Base-by-base conservation (phyloP, 2,113 vertebrate genomes). In the Pantherophis guttatus region DNA sequence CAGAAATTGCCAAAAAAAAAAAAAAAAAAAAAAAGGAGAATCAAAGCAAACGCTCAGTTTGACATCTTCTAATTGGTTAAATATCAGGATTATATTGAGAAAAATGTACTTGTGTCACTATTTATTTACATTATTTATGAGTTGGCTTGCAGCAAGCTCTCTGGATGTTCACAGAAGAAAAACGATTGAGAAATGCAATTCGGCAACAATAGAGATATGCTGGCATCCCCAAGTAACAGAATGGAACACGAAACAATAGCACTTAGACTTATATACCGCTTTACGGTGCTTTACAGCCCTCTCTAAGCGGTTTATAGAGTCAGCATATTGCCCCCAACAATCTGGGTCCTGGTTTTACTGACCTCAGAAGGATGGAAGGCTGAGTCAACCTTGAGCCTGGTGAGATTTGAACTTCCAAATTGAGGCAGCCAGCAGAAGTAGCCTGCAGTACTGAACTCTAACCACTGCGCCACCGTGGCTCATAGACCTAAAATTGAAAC, bases 1-100 rank as follows among this genome's bases (percentile, higher is more conserved):
- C 17, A 52, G 2, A 54, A 86, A 5, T 0, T 0, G 3, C 10
- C 29, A 8, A 39, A 81, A 13, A 88, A 58, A n/a, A 44, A n/a
- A n/a, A n/a, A n/a, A 3, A 54, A 54, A 9, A 53, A 44, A 17
- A 53, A 5, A 48, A 48, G 44, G 11, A 89, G 53, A 54, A 12
- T 86, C 91, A 70, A 92, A 86, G 91, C 65, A 48, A 93, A 94
- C 26, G 26, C 12, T 23, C 53, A 52, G 19, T 50, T 58, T 94
- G 48, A 90, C 75, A 92, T 90, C 81, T 50, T 70, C 50, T 57
- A 54, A 92, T 55, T 62, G 48, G 50, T 81, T 81, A 81, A 75
- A 39, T 8, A 39, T 39, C 15, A 19, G 65, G 19, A 81, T 39
- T 81, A 81, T 39, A 19, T 81, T 81, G n/a, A 17, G n/a, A 81